Conservation (phyloP, 2,888 invertebrate genomes). For the Hylaea fasciaria region DNA sequence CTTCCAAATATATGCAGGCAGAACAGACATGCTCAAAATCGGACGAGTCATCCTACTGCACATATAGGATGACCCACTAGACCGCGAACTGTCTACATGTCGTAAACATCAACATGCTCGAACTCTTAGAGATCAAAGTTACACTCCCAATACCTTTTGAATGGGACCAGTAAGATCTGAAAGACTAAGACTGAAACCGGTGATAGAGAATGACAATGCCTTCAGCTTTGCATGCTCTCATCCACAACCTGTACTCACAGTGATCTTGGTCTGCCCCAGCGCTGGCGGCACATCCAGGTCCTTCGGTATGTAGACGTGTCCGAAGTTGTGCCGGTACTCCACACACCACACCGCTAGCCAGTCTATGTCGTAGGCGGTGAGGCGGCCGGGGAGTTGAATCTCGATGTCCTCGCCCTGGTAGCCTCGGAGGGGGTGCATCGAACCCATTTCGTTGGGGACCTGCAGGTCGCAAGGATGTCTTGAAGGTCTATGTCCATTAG, state of each 20-base stretch:
- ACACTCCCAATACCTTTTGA: too few relatives aligned
- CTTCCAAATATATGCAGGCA: too few relatives aligned
- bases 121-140: too few relatives aligned
- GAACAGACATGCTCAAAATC: too few relatives aligned
- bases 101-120: too few relatives aligned
- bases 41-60: too few relatives aligned
- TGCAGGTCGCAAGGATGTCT: slow-evolving; percentile 47
- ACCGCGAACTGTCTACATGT: too few relatives aligned
- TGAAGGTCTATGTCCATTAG: neutral
- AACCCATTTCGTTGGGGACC: slow-evolving; percentile 95
- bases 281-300: slow-evolving; percentile 96
- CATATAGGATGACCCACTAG: too few relatives aligned
- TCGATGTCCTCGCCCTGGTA: slow-evolving; percentile 97
- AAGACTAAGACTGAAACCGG: too few relatives aligned
- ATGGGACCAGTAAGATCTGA: too few relatives aligned
- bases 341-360: slow-evolving; percentile 97
- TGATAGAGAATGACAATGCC: too few relatives aligned
- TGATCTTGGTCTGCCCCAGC: slow-evolving; percentile 94
- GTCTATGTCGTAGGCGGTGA: slow-evolving; percentile 95
- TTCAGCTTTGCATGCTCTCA: too few relatives aligned
- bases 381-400: slow-evolving; percentile 92
- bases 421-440: slow-evolving; percentile 90
- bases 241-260: slow-evolving; percentile 85
- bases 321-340: slow-evolving; percentile 95
- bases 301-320: slow-evolving; percentile 94